Evolutionary conservation across 2,113 vertebrate genomes (phyloP), one percentile per base, ranked within the genome.

Genomic region (Tonatia bakeri): DNA sequence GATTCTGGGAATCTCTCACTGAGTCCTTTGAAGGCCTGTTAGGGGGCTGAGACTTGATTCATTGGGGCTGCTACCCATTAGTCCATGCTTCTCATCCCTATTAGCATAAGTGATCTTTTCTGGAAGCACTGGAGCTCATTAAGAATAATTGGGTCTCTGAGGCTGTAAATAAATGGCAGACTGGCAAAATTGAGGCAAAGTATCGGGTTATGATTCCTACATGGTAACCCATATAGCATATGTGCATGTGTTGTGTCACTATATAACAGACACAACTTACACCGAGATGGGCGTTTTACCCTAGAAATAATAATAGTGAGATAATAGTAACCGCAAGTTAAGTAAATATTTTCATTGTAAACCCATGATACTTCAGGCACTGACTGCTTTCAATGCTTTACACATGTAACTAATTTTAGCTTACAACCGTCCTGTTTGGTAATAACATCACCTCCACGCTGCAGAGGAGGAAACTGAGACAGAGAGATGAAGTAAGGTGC

Each of bases 271-370:
- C 16, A 15, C 28, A 65, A 17, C 22, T 72, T 84, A 45, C 1
- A 65, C 26, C 31, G 40, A 84, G 20, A 28, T 86, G 50, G 36
- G 13, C 26, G 8, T 87, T 69, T 61, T 5, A 61, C 28, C 5
- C 38, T 36, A 79, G 28, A 43, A 83, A 93, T 87, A 87, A 73
- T 22, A 59, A 83, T 40, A 45, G 15, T 28, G 15, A 28, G 70
- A 87, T 40, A 33, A n/a, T 59, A 52, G 19, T 56, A 92, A 65
- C 5, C 87, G 69, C 90, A 61, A 75, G 20, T 45, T 72, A 65
- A 59, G 19, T 50, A 72, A 95, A 87, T 72, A 40, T 43, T 90
- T 83, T 84, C 0, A 81, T 7, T 87, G 56, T 67, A 93, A 77
- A 38, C 9, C 70, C 92, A 17, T 81, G 80, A 61, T 61, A 10